Base-by-base conservation (phyloP, 2,113 vertebrate genomes). In the Coreoperca whiteheadi region DNA sequence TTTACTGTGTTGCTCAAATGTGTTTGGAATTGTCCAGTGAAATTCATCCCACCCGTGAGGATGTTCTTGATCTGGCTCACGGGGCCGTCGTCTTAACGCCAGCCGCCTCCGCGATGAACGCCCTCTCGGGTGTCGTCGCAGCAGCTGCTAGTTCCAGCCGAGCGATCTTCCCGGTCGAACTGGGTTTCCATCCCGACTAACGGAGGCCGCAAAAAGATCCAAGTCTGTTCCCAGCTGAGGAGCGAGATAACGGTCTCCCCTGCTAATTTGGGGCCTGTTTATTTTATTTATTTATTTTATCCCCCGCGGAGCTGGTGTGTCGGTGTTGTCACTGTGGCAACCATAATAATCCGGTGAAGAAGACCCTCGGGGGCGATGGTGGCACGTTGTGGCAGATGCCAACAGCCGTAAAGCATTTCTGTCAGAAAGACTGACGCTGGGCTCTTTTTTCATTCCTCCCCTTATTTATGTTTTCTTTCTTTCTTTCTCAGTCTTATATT, bases 321-420 rank as follows among this genome's bases (percentile, higher is more conserved):
- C n/a, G 68, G 30, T 6, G 23, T 64, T 51, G 83, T 88, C 57
- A 51, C 79, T n/a, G 66, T 78, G 75, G 83, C 34, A 69, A 73
- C 83, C 72, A 39, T 81, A 84, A 87, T 82, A 71, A 84, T 64
- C 67, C 64, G 39, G 71, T 28, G 74, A 60, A 83, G 74, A 63
- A 69, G 85, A 57, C 88, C 83, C 87, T 69, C 4, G 85, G 77
- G 89, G 84, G 65, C 46, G 7, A 64, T 86, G 37, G 83, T 21
- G 83, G 81, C 74, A 30, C 23, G 9, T 57, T 11, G 87, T 72
- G 88, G 75, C 89, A 92, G 89, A 90, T 91, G 91, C 76, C 69
- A 83, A 67, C 77, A 66, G 91, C 80, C 32, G 53, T 91, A 88
- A 91, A 90, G 28, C 74, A 77, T 77, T 51, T 51, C 68, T 77